phyloP scores from a whole-genome alignment of 2,888 invertebrate species.

The Campoplex capitator region DNA sequence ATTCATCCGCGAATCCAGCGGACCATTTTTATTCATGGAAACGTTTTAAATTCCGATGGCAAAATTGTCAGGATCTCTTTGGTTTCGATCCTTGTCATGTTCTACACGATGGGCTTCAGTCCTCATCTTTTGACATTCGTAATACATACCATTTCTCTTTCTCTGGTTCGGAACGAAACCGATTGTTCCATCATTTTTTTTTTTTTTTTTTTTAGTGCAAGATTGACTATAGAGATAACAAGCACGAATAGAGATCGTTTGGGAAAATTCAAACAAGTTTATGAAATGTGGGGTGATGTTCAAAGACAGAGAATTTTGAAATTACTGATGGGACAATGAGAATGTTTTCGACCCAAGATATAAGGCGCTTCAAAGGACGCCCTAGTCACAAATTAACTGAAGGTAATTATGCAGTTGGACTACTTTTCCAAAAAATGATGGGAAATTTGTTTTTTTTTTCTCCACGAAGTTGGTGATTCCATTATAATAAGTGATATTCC shows the following conservation, averaged over 20 bases:
- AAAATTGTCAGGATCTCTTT: constrained; percentile 72
- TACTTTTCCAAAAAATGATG: too few relatives aligned
- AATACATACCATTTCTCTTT: not conserved
- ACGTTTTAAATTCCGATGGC: constrained; percentile 79
- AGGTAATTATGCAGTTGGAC: too few relatives aligned
- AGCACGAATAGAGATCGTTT: not conserved
- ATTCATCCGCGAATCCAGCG: constrained; percentile 22
- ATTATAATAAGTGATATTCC: too few relatives aligned
- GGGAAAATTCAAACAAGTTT: not conserved
- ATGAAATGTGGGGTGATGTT: not conserved
- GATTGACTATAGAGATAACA: not conserved
- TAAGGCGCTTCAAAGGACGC: not conserved
- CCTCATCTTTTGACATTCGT: constrained; percentile 10
- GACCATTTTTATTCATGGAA: constrained; percentile 80
- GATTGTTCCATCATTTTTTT: not conserved
- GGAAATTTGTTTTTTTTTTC: too few relatives aligned
- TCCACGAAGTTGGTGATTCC: too few relatives aligned
- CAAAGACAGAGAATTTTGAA: not conserved
- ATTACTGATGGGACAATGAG: too few relatives aligned
- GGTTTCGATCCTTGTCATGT: constrained; percentile 13
- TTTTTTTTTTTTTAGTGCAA: not conserved
- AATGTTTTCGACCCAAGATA: not conserved
- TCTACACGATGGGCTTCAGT: not conserved
- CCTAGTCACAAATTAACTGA: too few relatives aligned
- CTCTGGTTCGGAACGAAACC: not conserved